phyloP scores from a whole-genome alignment of 2,888 invertebrate genomes.

The Melipona beecheii region DNA sequence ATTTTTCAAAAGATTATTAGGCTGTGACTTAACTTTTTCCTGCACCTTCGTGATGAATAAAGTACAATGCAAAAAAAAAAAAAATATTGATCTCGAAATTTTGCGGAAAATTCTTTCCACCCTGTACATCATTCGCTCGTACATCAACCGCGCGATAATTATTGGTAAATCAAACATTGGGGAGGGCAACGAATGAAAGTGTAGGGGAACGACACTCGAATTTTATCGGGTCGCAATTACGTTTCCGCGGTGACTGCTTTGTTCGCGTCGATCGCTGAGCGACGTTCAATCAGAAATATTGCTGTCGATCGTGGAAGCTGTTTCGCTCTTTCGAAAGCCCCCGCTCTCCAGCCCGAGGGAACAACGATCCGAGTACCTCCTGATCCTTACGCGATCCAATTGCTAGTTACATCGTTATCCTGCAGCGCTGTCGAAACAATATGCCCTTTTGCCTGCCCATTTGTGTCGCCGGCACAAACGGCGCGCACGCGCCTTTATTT shows the following conservation, averaged over 20 bases:
- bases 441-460: conserved; percentile 16
- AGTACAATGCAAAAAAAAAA: too few relatives aligned
- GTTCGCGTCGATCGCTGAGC: conserved; percentile 39
- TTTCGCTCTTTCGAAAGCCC: conserved; percentile 32
- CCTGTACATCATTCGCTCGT: neutral
- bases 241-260: conserved; percentile 9
- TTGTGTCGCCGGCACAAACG: conserved; percentile 14
- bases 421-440: conserved; percentile 45
- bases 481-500: conserved; percentile 5
- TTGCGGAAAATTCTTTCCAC: too few relatives aligned
- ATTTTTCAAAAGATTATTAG: too few relatives aligned
- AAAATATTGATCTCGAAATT: too few relatives aligned
- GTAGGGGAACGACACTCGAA: conserved; percentile 6
- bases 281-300: conserved; percentile 60
- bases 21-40: too few relatives aligned
- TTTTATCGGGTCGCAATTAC: conserved; percentile 29
- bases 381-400: conserved; percentile 54
- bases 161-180: neutral
- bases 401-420: conserved; percentile 50
- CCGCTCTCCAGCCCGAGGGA: conserved; percentile 38
- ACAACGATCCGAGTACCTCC: conserved; percentile 42
- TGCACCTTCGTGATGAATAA: too few relatives aligned
- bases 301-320: conserved; percentile 36
- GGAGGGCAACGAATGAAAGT: neutral
- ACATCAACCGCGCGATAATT: neutral